phyloP scores from a whole-genome alignment of 2,888 invertebrate genomes.

The Andrena camellia region DNA sequence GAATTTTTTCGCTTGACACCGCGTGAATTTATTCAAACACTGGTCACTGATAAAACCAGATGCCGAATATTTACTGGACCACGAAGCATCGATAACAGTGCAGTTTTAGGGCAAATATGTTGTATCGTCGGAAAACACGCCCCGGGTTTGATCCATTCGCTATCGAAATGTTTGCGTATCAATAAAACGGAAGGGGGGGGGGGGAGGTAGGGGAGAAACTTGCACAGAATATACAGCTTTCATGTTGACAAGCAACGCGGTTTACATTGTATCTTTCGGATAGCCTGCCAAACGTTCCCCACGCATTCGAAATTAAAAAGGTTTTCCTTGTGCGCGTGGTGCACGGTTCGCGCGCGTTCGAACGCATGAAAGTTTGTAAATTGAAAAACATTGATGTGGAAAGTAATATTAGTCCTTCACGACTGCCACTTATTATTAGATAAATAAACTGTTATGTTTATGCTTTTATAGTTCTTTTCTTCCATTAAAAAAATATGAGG shows the following conservation, averaged over 20 bases:
- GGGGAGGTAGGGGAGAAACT: neutral
- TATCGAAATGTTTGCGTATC: constrained; percentile 14
- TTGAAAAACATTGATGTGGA: constrained; percentile 11
- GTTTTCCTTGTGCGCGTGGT: neutral
- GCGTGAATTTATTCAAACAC: neutral
- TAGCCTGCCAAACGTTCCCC: constrained; percentile 36
- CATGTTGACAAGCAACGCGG: neutral
- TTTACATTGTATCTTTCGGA: constrained; percentile 29
- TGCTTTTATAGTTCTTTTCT: neutral
- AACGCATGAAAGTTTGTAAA: neutral
- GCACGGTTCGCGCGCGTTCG: neutral
- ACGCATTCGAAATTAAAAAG: constrained; percentile 16
- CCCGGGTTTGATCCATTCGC: constrained; percentile 17
- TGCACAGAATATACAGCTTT: constrained; percentile 7
- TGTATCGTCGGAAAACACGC: constrained; percentile 19
- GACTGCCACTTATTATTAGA: neutral
- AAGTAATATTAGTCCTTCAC: neutral
- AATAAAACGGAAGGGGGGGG: neutral
- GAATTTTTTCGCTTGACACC: neutral
- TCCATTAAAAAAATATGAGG: too few relatives aligned
- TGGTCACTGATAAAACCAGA: neutral
- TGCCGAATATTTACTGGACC: constrained; percentile 5
- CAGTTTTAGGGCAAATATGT: constrained; percentile 13
- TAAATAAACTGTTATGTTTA: neutral
- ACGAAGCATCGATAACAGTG: neutral